Conservation (phyloP, 1,140 invertebrate genomes). For the Drosophila bocki region DNA sequence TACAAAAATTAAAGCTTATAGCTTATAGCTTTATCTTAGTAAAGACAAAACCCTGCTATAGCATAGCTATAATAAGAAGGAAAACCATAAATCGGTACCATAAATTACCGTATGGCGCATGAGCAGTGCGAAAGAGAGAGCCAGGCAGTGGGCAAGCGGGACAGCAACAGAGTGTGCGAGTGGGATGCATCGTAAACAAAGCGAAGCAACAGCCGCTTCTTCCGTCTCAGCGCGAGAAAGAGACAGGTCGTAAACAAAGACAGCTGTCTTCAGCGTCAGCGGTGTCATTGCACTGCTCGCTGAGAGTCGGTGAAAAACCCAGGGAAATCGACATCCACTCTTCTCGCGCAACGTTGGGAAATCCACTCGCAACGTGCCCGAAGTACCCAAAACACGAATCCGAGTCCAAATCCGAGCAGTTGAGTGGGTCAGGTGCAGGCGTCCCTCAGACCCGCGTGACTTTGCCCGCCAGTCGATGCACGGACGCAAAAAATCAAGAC, state of each 20-base stretch:
- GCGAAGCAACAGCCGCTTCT: constrained; percentile 47
- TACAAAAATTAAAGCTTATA: background rate
- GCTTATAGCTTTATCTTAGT: constrained; percentile 37
- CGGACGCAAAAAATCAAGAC: background rate
- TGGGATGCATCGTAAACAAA: constrained; percentile 82
- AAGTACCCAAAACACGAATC: constrained; percentile 3
- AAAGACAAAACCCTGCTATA: constrained; percentile 26
- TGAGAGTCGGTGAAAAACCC: constrained; percentile 43
- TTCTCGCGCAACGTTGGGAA: constrained; percentile 3
- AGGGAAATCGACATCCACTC: background rate
- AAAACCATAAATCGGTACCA: background rate
- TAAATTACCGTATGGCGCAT: constrained; percentile 22
- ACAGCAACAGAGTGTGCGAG: constrained; percentile 41
- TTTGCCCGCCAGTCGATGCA: constrained; percentile 9
- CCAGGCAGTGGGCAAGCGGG: constrained; percentile 2
- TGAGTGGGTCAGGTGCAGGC: constrained; percentile 77
- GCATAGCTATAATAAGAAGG: constrained; percentile 2
- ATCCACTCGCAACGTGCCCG: constrained; percentile 47
- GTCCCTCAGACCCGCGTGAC: constrained; percentile 63
- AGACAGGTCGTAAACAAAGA: constrained; percentile 84
- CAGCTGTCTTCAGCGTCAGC: constrained; percentile 61
- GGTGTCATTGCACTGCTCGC: constrained; percentile 75
- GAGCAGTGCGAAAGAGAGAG: constrained; percentile 27
- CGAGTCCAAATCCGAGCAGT: constrained; percentile 8
- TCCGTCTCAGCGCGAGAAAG: constrained; percentile 70